phyloP scores from a whole-genome alignment of 2,113 vertebrate genomes.

The Gallinago paraguaiae region DNA sequence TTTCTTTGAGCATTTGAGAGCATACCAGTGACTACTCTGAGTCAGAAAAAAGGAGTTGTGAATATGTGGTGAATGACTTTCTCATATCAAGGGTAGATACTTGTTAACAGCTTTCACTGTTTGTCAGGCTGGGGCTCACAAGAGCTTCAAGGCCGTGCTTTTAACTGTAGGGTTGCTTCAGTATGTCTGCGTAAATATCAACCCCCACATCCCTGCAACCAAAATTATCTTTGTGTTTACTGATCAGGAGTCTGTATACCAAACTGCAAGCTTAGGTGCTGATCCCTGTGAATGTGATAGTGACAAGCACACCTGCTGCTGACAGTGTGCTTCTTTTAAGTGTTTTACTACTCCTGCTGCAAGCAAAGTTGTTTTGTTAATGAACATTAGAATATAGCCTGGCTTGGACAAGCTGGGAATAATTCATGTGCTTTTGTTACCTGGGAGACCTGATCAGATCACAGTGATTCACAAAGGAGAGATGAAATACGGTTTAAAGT shows the following conservation, averaged over 20 bases:
- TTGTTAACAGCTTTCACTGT: background rate
- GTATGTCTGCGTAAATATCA: background rate
- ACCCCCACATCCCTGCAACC: background rate
- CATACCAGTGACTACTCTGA: background rate
- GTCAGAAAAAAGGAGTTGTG: background rate
- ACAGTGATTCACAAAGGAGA: conserved; percentile 16
- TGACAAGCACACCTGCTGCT: conserved; percentile 8
- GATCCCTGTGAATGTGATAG: background rate
- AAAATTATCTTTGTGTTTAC: background rate
- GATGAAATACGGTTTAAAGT: conserved; percentile 51
- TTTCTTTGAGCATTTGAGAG: background rate
- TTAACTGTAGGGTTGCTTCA: background rate
- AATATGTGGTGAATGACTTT: background rate
- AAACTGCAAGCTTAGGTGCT: background rate
- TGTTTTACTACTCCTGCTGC: background rate
- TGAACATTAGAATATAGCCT: background rate
- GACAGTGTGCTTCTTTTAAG: background rate
- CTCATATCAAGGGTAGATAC: background rate
- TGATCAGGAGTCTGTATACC: background rate
- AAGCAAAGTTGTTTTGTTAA: background rate
- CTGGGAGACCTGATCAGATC: conserved; percentile 19
- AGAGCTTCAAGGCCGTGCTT: background rate
- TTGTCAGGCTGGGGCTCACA: background rate
- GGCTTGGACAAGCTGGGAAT: background rate
- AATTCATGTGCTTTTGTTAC: background rate